Evolutionary conservation across 2,113 vertebrate species (phyloP).

Genomic region (Xenus cinereus): DNA sequence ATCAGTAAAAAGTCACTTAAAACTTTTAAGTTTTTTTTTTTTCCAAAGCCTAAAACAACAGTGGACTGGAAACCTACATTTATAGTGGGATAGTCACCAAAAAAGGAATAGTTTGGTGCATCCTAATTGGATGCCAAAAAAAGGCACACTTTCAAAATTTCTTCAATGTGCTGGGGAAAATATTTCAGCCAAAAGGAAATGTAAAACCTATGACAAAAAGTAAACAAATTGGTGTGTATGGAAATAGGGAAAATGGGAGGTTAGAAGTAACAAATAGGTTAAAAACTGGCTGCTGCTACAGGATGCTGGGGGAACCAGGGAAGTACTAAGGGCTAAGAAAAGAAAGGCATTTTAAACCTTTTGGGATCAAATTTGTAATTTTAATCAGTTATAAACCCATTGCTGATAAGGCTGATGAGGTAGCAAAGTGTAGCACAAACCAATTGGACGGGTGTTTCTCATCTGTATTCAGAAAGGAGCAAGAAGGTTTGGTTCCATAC

Average conservation of each 20-base stretch:
- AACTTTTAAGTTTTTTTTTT: neutral
- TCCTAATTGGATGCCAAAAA: neutral
- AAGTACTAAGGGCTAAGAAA: neutral
- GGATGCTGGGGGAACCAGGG: neutral
- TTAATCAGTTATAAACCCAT: neutral
- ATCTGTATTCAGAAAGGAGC: neutral
- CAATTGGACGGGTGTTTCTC: neutral
- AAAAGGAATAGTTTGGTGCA: neutral
- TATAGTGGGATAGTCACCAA: neutral
- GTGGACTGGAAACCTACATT: neutral
- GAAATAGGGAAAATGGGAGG: neutral
- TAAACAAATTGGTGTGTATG: neutral
- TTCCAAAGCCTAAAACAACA: neutral
- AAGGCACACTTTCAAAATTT: neutral
- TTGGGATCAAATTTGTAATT: neutral
- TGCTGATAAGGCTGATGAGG: neutral
- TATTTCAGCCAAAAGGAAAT: neutral
- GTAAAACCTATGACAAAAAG: neutral
- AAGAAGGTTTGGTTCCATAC: neutral
- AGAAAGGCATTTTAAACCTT: neutral
- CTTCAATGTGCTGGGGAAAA: neutral
- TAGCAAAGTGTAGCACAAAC: neutral
- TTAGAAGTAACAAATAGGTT: neutral
- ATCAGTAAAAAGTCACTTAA: neutral
- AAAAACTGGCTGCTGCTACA: neutral